Base-by-base conservation (phyloP, 2,888 invertebrate species). In the Heliconius charithonia region DNA sequence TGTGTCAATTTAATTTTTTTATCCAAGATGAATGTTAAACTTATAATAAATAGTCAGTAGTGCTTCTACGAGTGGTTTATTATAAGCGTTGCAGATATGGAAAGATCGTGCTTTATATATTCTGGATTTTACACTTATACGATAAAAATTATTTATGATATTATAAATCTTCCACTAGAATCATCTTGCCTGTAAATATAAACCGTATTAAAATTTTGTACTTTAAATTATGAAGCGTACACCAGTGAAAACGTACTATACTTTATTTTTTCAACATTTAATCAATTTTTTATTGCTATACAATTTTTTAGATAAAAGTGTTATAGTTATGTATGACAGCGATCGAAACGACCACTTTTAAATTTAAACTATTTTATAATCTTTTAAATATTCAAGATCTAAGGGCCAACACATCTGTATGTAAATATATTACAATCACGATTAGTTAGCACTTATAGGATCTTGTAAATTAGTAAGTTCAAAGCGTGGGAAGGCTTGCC, bases 401-500 rank as follows among this genome's bases (percentile, higher is more conserved):
- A 59, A 72, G 10, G 51, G n/a, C 13, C 10, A 71, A 12, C 56
- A 56, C 32, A 72, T 59, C 59, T 59, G 72, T 72, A 37, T 72
- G 27, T 59, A 25, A 59, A 72, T 72, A 37, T 72, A 72, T 72
- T 72, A 32, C n/a, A 16, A 72, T 72, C 72, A 72, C 37, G 72
- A 72, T 59, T 72, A 72, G 29, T 32, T 32, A 72, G 59, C 56
- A 72, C 59, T 72, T 72, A 75, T 75, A 51, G 75, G 37, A 67
- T 67, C 27, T 56, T 75, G 75, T 66, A 59, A 72, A 75, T 51
- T 69, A 66, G 59, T 69, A 71, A 78, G 73, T 83, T 79, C 83
- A 83, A 83, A 83, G 84, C 84, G 85, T 85, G 85, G 82, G 85
- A 84, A 81, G 83, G 70, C 74, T 71, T 76, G 51, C 65, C 72